Evolutionary conservation across 2,797 vertebrate species (phyloP), one percentile per base, ranked within the genome.

Genomic region (Microctenopoma lineatum): DNA sequence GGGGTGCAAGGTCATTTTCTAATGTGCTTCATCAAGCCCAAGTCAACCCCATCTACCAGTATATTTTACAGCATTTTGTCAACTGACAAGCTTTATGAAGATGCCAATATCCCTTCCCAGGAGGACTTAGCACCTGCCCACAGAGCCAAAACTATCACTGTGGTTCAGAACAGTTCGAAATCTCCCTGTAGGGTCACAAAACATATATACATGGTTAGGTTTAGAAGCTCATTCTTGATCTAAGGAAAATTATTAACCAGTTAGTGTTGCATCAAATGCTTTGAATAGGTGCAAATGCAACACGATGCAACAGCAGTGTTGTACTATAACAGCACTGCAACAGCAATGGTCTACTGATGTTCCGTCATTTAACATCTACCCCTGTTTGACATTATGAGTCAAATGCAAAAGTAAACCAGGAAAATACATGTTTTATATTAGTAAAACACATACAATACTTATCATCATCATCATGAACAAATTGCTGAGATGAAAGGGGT

Each of bases 251-350:
- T 44, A 54, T 11, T 21, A 4, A 56, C 16, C 27, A 8, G 4
- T 46, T 29, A 15, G 12, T 29, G 18, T 56, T 59, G 42, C 53
- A 56, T 55, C 51, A 68, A 32, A 32, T 54, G 15, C 45, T 14
- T 59, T 44, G 55, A 9, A 9, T 39, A 61, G 34, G 34, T 42
- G 21, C 34, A 54, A 53, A 58, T 72, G 29, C 47, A 15, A 15
- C 41, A 60, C 69, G 63, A 67, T 65, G 62, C 53, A 62, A 67
- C 63, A 70, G n/a, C 41, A 53, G 16, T 25, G 55, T 3, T 45
- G 7, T 18, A 16, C 3, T 44, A 7, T 45, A 18, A 45, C 44
- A 18, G 44, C 4, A 45, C 44, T 18, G n/a, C 44, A 45, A n/a
- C 44, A 45, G 10, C 16, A 44, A 9, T 16, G 4, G 7, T 25